Conservation (phyloP, 2,797 vertebrate species). For the Holocentrus rufus region DNA sequence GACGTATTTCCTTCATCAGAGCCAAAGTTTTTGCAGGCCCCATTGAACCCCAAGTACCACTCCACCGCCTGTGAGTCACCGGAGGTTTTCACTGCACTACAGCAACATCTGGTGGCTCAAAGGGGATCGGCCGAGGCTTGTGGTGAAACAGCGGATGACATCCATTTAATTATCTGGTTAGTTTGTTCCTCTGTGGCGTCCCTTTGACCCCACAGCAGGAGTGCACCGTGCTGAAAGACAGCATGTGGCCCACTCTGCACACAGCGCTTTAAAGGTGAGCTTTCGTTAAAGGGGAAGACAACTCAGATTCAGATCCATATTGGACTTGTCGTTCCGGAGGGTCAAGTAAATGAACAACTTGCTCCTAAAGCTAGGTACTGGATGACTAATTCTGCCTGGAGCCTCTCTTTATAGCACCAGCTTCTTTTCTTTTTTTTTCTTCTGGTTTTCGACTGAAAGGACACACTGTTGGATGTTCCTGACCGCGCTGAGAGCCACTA, state of each 20-base stretch:
- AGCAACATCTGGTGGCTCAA: slow-evolving; percentile 72
- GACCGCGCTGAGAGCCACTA: slow-evolving; percentile 61
- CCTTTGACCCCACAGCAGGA: not conserved
- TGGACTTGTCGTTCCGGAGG: slow-evolving; percentile 1
- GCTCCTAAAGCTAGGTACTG: not conserved
- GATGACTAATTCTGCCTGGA: too few species aligned
- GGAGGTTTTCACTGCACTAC: slow-evolving; percentile 37
- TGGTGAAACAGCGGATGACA: slow-evolving; percentile 6
- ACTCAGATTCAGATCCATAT: not conserved
- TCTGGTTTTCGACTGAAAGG: not conserved
- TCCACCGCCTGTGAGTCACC: slow-evolving; percentile 11
- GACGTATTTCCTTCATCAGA: too few species aligned
- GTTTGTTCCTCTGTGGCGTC: slow-evolving; percentile 14
- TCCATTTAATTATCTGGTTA: not conserved
- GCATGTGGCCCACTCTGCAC: not conserved
- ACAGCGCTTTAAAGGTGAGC: not conserved
- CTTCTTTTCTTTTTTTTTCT: too few species aligned
- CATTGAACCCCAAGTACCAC: not conserved
- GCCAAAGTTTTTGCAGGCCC: too few species aligned
- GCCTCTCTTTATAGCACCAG: too few species aligned
- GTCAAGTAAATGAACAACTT: not conserved
- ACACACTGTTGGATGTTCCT: slow-evolving; percentile 51
- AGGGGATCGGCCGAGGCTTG: not conserved
- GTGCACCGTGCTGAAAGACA: not conserved
- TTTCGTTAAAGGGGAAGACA: slow-evolving; percentile 4